phyloP scores from a whole-genome alignment of 1,140 invertebrate species.

The Nomia melanderi region DNA sequence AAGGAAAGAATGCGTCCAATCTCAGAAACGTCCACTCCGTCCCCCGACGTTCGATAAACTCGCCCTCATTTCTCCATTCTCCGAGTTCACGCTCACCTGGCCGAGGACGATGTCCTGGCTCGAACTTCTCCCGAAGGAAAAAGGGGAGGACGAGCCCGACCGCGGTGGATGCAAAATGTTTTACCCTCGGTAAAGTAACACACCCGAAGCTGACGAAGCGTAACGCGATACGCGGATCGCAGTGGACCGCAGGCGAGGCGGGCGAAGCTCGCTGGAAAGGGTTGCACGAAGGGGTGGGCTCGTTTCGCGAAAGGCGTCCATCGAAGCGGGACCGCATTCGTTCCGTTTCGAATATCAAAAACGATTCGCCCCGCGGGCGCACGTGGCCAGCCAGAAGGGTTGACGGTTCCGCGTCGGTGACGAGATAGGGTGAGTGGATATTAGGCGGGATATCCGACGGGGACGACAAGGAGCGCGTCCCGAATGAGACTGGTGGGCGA shows the following conservation, averaged over 20 bases:
- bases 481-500: conserved; percentile 62
- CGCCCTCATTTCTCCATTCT: neutral
- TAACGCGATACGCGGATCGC: neutral
- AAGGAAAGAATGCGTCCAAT: conserved; percentile 1
- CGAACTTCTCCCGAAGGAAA: no score
- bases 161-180: no score
- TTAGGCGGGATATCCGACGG: conserved; percentile 35
- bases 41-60: neutral
- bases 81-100: no score
- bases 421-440: conserved; percentile 40
- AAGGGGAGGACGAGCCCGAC: no score
- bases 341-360: conserved; percentile 74
- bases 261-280: neutral
- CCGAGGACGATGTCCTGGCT: no score
- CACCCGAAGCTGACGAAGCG: neutral
- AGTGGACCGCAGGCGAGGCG: neutral
- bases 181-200: neutral
- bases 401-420: conserved; percentile 37
- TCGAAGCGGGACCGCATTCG: conserved; percentile 63
- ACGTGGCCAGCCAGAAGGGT: conserved; percentile 60
- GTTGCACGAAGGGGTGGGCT: conserved; percentile 25
- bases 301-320: conserved; percentile 43
- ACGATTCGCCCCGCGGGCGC: conserved; percentile 66
- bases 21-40: neutral
- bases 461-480: conserved; percentile 18